Evolutionary conservation across 2,888 invertebrate species (phyloP), one percentile per base, ranked within the genome.

Genomic region (Cosmopolites sordidus): DNA sequence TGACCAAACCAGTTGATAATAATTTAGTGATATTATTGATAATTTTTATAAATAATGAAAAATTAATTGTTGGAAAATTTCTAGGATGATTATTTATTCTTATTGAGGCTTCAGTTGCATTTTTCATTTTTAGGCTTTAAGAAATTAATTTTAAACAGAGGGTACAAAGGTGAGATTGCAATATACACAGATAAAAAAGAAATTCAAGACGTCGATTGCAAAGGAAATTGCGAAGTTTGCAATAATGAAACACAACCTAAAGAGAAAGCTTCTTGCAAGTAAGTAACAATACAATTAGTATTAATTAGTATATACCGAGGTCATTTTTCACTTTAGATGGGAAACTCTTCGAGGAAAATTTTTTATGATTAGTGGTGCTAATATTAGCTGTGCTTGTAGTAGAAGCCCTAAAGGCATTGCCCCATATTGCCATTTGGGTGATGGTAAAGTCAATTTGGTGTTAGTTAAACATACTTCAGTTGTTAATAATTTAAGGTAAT

Each of bases 361-460:
- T 71, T 83, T 87, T 62, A 87, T 87, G 78, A 82, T 91, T 12
- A 88, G 85, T 63, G 83, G 85, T 43, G 86, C 87, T 16, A 86
- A 87, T 65, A 83, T 89, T 42, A 84, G 85, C 37, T 90, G 90
- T 68, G 82, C 86, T 17, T 89, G 89, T 69, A 77, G 79, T 14
- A 79, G 86, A 58, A 83, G 84, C 64, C 88, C 87, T 1, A 81
- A 83, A 66, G 91, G 91, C 41, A 83, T 89, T 62, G 85, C 89
- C 40, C 88, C 87, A 1, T 83, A 80, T 64, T 84, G 85, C 69
- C 90, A 91, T 70, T 75, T 89, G 33, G 89, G 89, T 0, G 88
- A 91, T 71, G 91, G 91, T 18, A 84, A 82, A 68, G 77, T 87
- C 54, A 87, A 91, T 73, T 76, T 91, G 59, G 83, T 90, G 58